These are phyloP conservation scores for Nineta flava DNA, from an alignment of 2,888 invertebrate genomes.

Conservation along the genomic window DNA sequence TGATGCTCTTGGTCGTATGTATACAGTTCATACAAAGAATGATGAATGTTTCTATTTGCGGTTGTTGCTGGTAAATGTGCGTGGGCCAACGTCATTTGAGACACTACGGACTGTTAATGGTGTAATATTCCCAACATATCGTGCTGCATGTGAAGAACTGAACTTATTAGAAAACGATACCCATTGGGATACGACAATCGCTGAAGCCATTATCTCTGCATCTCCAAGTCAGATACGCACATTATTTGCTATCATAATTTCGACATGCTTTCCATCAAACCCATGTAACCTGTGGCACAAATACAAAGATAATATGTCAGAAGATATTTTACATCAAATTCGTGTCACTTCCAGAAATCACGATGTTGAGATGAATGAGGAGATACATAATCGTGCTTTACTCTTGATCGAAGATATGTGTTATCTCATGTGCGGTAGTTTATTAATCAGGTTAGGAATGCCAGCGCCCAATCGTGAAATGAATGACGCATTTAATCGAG, in stretches of 20 bases:
- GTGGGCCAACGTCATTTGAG: slow-evolving; percentile 20
- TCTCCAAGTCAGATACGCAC: slow-evolving; percentile 15
- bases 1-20: slow-evolving; percentile 17
- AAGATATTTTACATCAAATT: slow-evolving; percentile 14
- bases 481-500: slow-evolving; percentile 15
- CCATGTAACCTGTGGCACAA: slow-evolving; percentile 12
- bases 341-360: slow-evolving; percentile 10
- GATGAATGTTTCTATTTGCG: slow-evolving; percentile 19
- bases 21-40: slow-evolving; percentile 18
- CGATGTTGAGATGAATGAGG: slow-evolving; percentile 12
- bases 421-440: slow-evolving; percentile 17
- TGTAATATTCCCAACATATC: slow-evolving; percentile 18
- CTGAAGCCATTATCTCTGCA: slow-evolving; percentile 13
- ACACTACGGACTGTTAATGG: slow-evolving; percentile 23
- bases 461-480: slow-evolving; percentile 16
- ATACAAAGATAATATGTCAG: slow-evolving; percentile 14
- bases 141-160: slow-evolving; percentile 17
- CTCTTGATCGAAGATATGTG: slow-evolving; percentile 21
- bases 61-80: slow-evolving; percentile 18
- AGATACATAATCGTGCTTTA: slow-evolving; percentile 17
- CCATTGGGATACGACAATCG: slow-evolving; percentile 14
- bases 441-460: slow-evolving; percentile 15
- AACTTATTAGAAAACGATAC: slow-evolving; percentile 14
- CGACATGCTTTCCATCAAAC: slow-evolving; percentile 14
- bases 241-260: slow-evolving; percentile 16